Base-by-base conservation (phyloP, 2,888 invertebrate genomes). In the Callyntrura guangdongensis region DNA sequence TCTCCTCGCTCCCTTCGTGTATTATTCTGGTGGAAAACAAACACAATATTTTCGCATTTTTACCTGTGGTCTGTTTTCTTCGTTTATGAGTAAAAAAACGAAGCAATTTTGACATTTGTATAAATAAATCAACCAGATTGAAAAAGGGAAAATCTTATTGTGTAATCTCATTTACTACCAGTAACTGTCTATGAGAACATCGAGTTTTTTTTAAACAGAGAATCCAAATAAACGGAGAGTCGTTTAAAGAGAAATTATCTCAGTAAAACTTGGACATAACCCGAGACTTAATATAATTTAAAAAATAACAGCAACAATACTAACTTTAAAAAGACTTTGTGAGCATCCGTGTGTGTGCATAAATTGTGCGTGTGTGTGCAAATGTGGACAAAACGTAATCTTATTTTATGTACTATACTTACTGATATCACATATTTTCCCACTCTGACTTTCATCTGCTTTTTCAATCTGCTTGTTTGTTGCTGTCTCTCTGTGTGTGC, bases 361-460 rank as follows among this genome's bases (percentile, higher is more conserved):
- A 47, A 53, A 3, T n/a, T n/a, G 61, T 61, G 61, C 2, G 8
- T 61, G n/a, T 61, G 3, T 17, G n/a, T 20, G 17, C 61, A n/a
- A 8, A 8, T 61, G 20, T 17, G n/a, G 1, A n/a, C 61, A 20
- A 8, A n/a, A 17, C 4, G 20, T 25, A 27, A 36, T 36, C 36
- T 36, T 36, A 36, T 6, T 67, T 67, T 25, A 67, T 72, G 72
- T 17, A 72, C 72, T 47, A 45, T 72, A 72, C 72, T 72, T 72
- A 72, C 72, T 72, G 36, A 69, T 64, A 64, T 11, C 14, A 22
- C 11, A 53, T 53, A 53, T n/a, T n/a, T n/a, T 25, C 25, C 22
- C 61, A 61, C 61, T 36, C 36, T 22, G 47, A 72, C 72, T 72
- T 72, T 72, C 72, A 47, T 72, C 72, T 72, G 72, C 36, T 72